A percentile compares a stretch with the other conserved stretches of the same genome.
These are phyloP conservation scores for Neopipo cinnamomea DNA, from an alignment of 2,113 vertebrate species.

Conservation along the genomic window DNA sequence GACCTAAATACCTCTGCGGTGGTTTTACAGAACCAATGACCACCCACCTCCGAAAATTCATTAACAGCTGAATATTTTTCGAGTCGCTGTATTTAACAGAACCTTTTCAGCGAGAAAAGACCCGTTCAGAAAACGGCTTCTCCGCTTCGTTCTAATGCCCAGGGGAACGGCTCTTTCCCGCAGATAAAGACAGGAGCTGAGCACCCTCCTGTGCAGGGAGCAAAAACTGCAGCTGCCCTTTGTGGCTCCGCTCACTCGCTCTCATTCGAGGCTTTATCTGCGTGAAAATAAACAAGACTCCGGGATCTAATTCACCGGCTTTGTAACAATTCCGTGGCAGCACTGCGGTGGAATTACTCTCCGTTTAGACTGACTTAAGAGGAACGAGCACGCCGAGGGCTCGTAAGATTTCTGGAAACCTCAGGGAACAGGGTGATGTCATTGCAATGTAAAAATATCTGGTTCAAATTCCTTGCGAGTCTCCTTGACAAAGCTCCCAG, in stretches of 20 bases:
- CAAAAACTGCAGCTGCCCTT: constrained; percentile 59
- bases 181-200: constrained; percentile 29
- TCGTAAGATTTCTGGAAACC: background rate
- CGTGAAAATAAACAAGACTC: background rate
- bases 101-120: background rate
- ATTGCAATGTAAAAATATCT: constrained; percentile 27
- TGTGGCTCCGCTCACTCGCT: background rate
- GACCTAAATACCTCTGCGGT: constrained; percentile 45
- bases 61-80: background rate
- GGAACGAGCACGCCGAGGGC: background rate
- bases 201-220: constrained; percentile 65
- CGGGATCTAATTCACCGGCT: background rate
- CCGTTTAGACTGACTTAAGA: background rate
- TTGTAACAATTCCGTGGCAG: background rate
- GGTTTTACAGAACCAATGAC: constrained; percentile 6
- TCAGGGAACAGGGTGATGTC: constrained; percentile 44
- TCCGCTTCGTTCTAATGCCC: background rate
- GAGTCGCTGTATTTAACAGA: background rate
- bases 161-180: background rate
- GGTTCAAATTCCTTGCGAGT: background rate
- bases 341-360: background rate
- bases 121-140: background rate
- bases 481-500: background rate
- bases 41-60: background rate
- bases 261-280: background rate